Percentiles rank a stretch among this genome's conserved stretches.
Evolutionary conservation across 1,140 invertebrate species (phyloP).

Genomic region (Araneus ventricosus): DNA sequence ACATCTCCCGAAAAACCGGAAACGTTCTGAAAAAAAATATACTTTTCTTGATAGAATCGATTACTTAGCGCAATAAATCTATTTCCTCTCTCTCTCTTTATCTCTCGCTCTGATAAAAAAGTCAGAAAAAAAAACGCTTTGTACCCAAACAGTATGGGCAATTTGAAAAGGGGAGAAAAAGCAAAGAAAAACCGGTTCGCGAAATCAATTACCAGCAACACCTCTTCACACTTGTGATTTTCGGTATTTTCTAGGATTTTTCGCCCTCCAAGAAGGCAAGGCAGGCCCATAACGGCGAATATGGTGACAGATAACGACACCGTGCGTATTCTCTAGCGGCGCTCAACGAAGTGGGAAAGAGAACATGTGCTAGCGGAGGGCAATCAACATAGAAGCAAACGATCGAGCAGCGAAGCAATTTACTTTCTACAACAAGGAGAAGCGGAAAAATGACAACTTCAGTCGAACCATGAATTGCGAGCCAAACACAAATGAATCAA

Average conservation of each 20-base stretch:
- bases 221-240: neutral
- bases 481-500: conserved; percentile 71
- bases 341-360: conserved; percentile 45
- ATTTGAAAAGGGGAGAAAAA: neutral
- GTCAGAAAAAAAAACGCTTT: neutral
- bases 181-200: neutral
- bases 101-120: neutral
- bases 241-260: neutral
- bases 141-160: neutral
- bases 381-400: conserved; percentile 64
- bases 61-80: neutral
- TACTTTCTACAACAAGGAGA: conserved; percentile 48
- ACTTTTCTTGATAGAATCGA: neutral
- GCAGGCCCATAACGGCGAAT: neutral
- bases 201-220: conserved; percentile 32
- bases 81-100: neutral
- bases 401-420: conserved; percentile 54
- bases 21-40: neutral
- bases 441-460: conserved; percentile 68
- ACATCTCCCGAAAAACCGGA: neutral
- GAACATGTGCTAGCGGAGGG: conserved; percentile 44
- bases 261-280: no score
- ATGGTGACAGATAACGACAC: conserved; percentile 44
- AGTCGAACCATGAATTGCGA: conserved; percentile 57
- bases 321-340: neutral